Conservation (phyloP, 2,797 vertebrate genomes). For the Setipinna tenuifilis region DNA sequence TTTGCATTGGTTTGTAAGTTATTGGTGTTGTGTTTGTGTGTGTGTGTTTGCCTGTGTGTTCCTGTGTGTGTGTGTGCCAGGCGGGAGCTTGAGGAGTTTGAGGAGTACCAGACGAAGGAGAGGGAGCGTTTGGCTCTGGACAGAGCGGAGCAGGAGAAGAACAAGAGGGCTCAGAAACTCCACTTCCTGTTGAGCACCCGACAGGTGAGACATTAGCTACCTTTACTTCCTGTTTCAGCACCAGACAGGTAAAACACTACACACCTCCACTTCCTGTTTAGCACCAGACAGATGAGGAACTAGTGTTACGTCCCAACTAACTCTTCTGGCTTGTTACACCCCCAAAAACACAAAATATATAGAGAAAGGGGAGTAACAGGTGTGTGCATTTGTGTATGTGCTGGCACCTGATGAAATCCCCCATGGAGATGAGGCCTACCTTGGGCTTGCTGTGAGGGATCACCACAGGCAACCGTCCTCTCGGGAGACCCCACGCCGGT, state of each 20-base stretch:
- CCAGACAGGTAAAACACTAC: too few species aligned
- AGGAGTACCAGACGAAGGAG: constrained; percentile 78
- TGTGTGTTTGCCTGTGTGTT: constrained; percentile 23
- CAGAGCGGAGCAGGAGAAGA: constrained; percentile 76
- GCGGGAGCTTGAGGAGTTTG: constrained; percentile 79
- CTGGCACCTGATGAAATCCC: too few species aligned
- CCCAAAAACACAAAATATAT: not conserved
- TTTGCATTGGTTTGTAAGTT: not conserved
- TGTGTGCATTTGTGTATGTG: too few species aligned
- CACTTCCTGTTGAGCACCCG: constrained; percentile 95
- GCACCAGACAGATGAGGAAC: constrained; percentile 88
- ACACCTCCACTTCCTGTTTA: constrained; percentile 79
- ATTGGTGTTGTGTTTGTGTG: constrained; percentile 4
- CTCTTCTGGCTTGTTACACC: not conserved
- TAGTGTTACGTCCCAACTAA: too few species aligned
- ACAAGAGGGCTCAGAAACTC: constrained; percentile 80
- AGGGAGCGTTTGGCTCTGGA: constrained; percentile 71
- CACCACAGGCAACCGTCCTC: too few species aligned
- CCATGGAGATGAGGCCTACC: too few species aligned
- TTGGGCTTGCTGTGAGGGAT: too few species aligned
- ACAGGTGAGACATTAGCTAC: constrained; percentile 82
- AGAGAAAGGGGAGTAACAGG: too few species aligned
- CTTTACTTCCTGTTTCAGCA: constrained; percentile 51
- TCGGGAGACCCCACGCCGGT: too few species aligned
- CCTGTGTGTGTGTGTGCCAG: constrained; percentile 66